Evolutionary conservation across 2,888 invertebrate genomes (phyloP).

Genomic region (Imbricaverruca yamaguchii): DNA sequence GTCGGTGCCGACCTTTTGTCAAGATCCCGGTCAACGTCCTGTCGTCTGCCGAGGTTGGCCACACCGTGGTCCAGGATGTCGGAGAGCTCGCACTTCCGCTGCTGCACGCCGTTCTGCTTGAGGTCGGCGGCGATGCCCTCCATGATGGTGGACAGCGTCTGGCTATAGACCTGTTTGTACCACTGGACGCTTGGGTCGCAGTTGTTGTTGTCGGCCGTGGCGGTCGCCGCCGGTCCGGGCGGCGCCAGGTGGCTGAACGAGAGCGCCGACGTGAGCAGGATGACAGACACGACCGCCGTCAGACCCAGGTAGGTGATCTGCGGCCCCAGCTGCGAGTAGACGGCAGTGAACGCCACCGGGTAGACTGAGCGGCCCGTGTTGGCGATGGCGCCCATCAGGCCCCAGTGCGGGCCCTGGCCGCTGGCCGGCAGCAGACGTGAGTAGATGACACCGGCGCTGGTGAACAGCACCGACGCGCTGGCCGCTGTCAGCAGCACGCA

Average conservation of each 20-base stretch:
- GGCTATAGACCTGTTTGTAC: not conserved
- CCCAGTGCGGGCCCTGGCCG: conserved; percentile 6
- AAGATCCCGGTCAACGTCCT: conserved; percentile 17
- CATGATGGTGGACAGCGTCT: not conserved
- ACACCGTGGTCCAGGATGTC: conserved; percentile 18
- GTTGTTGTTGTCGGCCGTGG: not conserved
- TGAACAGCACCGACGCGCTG: conserved; percentile 17
- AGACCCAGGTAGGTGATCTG: conserved; percentile 12
- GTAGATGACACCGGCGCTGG: not conserved
- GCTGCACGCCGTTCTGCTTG: not conserved
- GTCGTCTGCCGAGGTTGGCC: not conserved
- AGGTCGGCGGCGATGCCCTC: not conserved
- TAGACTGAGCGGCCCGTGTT: conserved; percentile 1
- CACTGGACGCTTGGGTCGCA: conserved; percentile 4
- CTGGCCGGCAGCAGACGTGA: conserved; percentile 12
- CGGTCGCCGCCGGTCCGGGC: not conserved
- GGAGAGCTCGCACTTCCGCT: conserved; percentile 28
- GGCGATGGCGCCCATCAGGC: conserved; percentile 11
- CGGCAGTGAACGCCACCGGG: conserved; percentile 6
- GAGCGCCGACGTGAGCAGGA: conserved; percentile 5
- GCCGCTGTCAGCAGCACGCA: conserved; percentile 12
- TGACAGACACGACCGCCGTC: not conserved
- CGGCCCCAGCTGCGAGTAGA: conserved; percentile 13
- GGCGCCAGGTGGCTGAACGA: not conserved
- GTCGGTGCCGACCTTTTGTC: not conserved